Percentiles rank a stretch among this genome's conserved stretches.
These are phyloP conservation scores for Eupleurogrammus muticus DNA, from an alignment of 2,797 vertebrate species.

Conservation along the genomic window DNA sequence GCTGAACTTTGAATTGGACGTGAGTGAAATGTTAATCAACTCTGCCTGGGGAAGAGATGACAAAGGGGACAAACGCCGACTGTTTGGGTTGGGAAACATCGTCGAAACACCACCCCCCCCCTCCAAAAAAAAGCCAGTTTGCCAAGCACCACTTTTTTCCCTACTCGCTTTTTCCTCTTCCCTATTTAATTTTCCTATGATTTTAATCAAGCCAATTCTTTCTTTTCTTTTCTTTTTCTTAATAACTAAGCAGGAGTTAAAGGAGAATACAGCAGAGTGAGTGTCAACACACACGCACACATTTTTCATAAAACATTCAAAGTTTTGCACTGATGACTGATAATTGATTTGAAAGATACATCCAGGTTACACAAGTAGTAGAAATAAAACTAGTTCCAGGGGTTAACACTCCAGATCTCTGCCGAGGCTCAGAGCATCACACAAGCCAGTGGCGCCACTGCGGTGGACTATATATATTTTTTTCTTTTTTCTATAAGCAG, in stretches of 20 bases:
- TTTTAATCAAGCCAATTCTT: conserved; percentile 13
- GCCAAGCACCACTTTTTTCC: neutral
- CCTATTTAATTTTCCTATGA: neutral
- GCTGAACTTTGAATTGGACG: conserved; percentile 86
- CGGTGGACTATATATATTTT: conserved; percentile 28
- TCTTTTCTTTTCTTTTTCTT: too few species aligned
- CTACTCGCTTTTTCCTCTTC: too few species aligned
- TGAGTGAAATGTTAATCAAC: conserved; percentile 85
- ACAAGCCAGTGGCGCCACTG: conserved; percentile 43
- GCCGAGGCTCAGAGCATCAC: conserved; percentile 36
- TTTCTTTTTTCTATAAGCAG: neutral
- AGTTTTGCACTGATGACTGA: conserved; percentile 23
- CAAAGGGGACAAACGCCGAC: conserved; percentile 75
- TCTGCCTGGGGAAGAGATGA: conserved; percentile 63
- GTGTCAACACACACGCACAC: neutral
- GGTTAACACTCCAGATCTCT: conserved; percentile 6
- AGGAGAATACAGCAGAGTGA: neutral
- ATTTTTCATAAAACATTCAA: conserved; percentile 10
- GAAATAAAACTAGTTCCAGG: neutral
- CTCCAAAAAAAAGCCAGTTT: neutral
- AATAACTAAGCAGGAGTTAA: neutral
- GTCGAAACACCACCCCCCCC: conserved; percentile 1
- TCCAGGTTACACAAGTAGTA: neutral
- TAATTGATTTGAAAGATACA: conserved; percentile 17
- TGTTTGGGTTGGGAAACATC: conserved; percentile 41